phyloP scores from a whole-genome alignment of 2,113 vertebrate genomes.

The Dendropsophus ebraccatus region DNA sequence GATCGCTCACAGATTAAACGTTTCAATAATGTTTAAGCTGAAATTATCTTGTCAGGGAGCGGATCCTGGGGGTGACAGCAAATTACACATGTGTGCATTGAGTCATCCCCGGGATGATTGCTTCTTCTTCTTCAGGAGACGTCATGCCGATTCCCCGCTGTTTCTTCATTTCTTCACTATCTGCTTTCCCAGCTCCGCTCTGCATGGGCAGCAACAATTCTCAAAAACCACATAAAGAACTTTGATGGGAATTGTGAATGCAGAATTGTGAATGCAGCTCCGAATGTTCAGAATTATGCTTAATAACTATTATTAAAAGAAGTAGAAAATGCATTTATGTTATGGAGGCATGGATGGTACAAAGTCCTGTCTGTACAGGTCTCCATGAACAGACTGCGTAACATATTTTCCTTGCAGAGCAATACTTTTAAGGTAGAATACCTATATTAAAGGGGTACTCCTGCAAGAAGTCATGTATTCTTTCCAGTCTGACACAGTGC shows the following conservation, averaged over 20 bases:
- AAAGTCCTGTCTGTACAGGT: neutral
- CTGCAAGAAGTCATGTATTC: no score
- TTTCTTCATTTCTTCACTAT: neutral
- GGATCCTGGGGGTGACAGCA: neutral
- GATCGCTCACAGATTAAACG: neutral
- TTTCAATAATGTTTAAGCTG: neutral
- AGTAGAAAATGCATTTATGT: neutral
- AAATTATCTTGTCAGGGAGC: conserved; percentile 8
- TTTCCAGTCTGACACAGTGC: no score
- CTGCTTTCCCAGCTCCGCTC: neutral
- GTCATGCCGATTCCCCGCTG: neutral
- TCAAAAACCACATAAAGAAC: neutral
- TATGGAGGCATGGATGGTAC: neutral
- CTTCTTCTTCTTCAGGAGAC: neutral
- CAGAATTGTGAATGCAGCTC: neutral
- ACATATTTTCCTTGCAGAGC: neutral
- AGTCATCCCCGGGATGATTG: neutral
- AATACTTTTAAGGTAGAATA: no score
- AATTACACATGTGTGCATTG: neutral
- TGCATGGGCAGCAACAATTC: neutral
- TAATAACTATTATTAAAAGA: neutral
- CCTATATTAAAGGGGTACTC: no score
- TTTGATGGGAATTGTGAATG: neutral
- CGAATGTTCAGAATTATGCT: neutral
- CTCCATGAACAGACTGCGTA: neutral